Conservation (phyloP, 2,888 invertebrate species). For the Pachliopta kotzebuea region DNA sequence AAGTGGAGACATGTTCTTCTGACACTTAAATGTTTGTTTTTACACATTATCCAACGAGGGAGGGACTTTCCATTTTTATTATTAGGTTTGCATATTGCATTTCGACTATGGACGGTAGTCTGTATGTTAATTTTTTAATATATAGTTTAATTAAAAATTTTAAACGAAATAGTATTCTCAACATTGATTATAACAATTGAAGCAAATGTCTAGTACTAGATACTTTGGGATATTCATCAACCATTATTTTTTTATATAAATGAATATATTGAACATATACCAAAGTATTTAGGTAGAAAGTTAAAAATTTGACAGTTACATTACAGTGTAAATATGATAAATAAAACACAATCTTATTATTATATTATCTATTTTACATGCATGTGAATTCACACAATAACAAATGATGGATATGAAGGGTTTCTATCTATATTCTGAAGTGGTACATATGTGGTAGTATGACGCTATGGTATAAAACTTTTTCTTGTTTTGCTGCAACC, state of each 20-base stretch:
- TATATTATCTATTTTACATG: background rate
- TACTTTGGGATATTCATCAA: too few relatives aligned
- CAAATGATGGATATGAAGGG: background rate
- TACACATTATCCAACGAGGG: background rate
- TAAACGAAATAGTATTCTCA: too few relatives aligned
- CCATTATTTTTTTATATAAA: too few relatives aligned
- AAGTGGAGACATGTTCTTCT: constrained; percentile 26
- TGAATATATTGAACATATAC: too few relatives aligned
- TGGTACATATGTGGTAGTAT: background rate
- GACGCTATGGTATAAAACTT: background rate
- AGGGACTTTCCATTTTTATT: background rate
- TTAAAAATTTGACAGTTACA: too few relatives aligned
- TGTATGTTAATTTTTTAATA: too few relatives aligned
- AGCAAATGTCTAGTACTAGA: too few relatives aligned
- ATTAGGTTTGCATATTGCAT: background rate
- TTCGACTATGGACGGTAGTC: too few relatives aligned
- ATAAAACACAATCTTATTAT: background rate
- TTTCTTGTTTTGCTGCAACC: background rate
- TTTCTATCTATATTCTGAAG: background rate
- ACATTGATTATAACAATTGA: too few relatives aligned
- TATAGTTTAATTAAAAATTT: too few relatives aligned
- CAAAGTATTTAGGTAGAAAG: too few relatives aligned
- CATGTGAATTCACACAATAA: background rate
- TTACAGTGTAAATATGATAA: too few relatives aligned
- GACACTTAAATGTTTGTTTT: background rate